phyloP scores from a whole-genome alignment of 2,797 vertebrate genomes.

The Micropoecilia bifurca region DNA sequence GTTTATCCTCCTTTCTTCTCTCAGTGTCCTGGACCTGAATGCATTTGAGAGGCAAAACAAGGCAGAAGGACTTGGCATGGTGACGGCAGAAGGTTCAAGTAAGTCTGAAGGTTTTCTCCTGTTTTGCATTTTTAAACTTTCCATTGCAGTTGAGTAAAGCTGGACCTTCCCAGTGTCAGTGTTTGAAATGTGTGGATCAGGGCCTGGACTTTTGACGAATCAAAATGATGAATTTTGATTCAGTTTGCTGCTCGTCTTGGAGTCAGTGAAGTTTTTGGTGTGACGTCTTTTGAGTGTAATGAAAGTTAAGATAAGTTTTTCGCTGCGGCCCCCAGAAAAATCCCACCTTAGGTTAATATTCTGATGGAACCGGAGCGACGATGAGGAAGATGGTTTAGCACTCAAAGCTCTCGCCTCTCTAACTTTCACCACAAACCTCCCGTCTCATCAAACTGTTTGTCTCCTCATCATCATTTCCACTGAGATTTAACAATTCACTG shows the following conservation, averaged over 20 bases:
- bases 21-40: conserved; percentile 97
- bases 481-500: conserved; percentile 65
- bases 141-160: conserved; percentile 7
- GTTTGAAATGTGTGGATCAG: conserved; percentile 12
- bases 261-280: conserved; percentile 26
- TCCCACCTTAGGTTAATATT: neutral
- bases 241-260: conserved; percentile 35
- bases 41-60: conserved; percentile 99
- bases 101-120: conserved; percentile 73
- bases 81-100: conserved; percentile 98
- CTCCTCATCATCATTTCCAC: conserved; percentile 67
- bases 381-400: conserved; percentile 56
- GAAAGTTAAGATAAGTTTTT: conserved; percentile 6
- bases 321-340: neutral
- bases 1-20: conserved; percentile 4
- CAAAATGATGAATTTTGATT: conserved; percentile 54
- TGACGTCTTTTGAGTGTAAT: conserved; percentile 24
- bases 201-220: conserved; percentile 29
- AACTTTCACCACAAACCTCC: conserved; percentile 31
- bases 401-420: conserved; percentile 36
- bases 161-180: conserved; percentile 53
- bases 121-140: conserved; percentile 2
- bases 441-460: conserved; percentile 58
- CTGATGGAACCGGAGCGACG: neutral
- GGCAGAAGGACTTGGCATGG: conserved; percentile 99